These are phyloP conservation scores for Polyodon spathula DNA, from an alignment of 2,113 vertebrate genomes.

Conservation along the genomic window DNA sequence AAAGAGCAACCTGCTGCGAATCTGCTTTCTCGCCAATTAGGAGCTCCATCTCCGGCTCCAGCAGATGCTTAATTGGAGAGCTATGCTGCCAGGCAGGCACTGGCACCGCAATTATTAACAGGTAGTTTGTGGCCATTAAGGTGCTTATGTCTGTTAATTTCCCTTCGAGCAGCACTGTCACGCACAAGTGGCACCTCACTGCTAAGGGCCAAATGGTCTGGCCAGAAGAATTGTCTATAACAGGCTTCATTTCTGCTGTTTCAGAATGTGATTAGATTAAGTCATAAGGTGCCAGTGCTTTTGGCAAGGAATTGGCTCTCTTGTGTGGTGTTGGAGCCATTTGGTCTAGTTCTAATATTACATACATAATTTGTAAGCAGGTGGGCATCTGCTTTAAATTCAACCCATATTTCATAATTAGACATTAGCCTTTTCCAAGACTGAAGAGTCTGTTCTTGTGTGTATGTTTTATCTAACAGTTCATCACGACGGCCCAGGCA, in stretches of 20 bases:
- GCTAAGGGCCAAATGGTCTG: not conserved
- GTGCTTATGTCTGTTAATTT: constrained; percentile 45
- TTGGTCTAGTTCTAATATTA: constrained; percentile 56
- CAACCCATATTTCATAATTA: constrained; percentile 59
- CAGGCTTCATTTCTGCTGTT: constrained; percentile 21
- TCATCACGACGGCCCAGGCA: constrained; percentile 24
- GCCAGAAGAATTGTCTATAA: not conserved
- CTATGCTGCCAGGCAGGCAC: constrained; percentile 52
- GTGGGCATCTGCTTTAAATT: constrained; percentile 63
- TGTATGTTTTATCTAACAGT: constrained; percentile 43
- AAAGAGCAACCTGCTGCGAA: constrained; percentile 51
- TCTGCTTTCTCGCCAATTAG: constrained; percentile 57
- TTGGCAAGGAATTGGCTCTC: constrained; percentile 38
- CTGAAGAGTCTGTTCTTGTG: constrained; percentile 49
- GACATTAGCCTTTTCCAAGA: constrained; percentile 51
- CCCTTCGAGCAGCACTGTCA: constrained; percentile 28
- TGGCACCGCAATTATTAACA: constrained; percentile 50
- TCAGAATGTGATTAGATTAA: constrained; percentile 39
- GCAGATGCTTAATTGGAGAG: constrained; percentile 71
- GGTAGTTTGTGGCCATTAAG: constrained; percentile 57
- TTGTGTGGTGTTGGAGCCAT: constrained; percentile 49
- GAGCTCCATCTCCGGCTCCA: constrained; percentile 42
- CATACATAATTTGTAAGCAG: constrained; percentile 49
- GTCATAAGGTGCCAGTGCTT: constrained; percentile 36
- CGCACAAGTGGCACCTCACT: constrained; percentile 31